These are phyloP conservation scores for Rhopilema esculentum DNA, from an alignment of 30 jellyfish, hydroid and myxozoan genomes.

Conservation along the genomic window DNA sequence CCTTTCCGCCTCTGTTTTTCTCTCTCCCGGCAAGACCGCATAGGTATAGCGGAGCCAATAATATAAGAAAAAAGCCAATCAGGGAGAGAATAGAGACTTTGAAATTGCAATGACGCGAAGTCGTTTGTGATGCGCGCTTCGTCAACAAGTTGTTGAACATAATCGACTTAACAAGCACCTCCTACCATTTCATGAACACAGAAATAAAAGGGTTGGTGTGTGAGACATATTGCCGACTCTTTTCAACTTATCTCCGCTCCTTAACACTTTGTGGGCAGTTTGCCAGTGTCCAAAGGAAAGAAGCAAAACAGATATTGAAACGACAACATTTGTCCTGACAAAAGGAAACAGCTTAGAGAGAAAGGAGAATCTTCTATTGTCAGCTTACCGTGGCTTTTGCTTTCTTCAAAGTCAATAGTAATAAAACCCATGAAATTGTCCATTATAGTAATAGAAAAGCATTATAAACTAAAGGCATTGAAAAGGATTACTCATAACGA, in stretches of 20 bases:
- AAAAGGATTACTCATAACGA: conserved; percentile 50
- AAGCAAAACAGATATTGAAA: conserved; percentile 16
- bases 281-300: conserved; percentile 38
- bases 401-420: conserved; percentile 27
- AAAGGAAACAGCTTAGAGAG: conserved; percentile 39
- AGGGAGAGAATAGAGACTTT: background rate
- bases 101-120: background rate
- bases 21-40: background rate
- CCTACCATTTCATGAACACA: conserved; percentile 40
- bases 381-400: conserved; percentile 18
- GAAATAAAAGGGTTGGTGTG: conserved; percentile 39
- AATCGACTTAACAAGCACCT: conserved; percentile 49
- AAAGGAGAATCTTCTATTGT: conserved; percentile 24
- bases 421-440: conserved; percentile 50
- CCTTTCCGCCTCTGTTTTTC: too few relatives aligned
- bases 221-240: conserved; percentile 1
- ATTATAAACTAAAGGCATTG: conserved; percentile 41
- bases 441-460: conserved; percentile 16
- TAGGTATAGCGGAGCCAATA: background rate
- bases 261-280: conserved; percentile 42
- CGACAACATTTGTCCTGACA: conserved; percentile 39
- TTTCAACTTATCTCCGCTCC: conserved; percentile 23
- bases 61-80: background rate
- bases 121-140: conserved; percentile 39
- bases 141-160: conserved; percentile 35